Evolutionary conservation across 2,113 vertebrate genomes (phyloP).

Genomic region (Piaya cayana): DNA sequence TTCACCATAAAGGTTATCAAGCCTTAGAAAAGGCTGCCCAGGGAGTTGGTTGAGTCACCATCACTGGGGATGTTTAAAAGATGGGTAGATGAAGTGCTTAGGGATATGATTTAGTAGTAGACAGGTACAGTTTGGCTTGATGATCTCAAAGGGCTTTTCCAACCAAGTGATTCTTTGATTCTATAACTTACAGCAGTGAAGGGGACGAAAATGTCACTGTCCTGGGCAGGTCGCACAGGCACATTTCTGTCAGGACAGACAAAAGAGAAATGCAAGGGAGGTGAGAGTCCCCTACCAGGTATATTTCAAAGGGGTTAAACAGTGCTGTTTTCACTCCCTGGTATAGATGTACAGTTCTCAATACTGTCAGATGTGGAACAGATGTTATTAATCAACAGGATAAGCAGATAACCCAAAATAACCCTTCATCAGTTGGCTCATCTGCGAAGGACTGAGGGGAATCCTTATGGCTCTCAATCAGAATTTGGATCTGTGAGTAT

Average conservation of each 20-base stretch:
- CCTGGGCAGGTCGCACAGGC: background rate
- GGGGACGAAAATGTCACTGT: rapidly evolving
- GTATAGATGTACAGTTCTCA: background rate
- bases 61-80: too few relatives aligned
- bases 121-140: too few relatives aligned
- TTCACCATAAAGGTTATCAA: too few relatives aligned
- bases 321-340: rapidly evolving
- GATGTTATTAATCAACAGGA: constrained; percentile 24
- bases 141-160: too few relatives aligned
- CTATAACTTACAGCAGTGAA: too few relatives aligned
- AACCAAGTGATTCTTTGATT: too few relatives aligned
- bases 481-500: background rate
- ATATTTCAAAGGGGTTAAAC: background rate
- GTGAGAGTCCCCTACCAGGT: rapidly evolving
- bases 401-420: constrained; percentile 1
- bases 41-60: too few relatives aligned
- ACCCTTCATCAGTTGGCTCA: background rate
- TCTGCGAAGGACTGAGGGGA: background rate
- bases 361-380: background rate
- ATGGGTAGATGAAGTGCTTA: too few relatives aligned
- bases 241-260: background rate
- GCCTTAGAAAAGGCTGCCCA: too few relatives aligned
- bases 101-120: too few relatives aligned
- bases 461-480: background rate
- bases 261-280: rapidly evolving